These are phyloP conservation scores for Rattus rattus DNA, from an alignment of 2,113 vertebrate genomes.

Conservation along the genomic window DNA sequence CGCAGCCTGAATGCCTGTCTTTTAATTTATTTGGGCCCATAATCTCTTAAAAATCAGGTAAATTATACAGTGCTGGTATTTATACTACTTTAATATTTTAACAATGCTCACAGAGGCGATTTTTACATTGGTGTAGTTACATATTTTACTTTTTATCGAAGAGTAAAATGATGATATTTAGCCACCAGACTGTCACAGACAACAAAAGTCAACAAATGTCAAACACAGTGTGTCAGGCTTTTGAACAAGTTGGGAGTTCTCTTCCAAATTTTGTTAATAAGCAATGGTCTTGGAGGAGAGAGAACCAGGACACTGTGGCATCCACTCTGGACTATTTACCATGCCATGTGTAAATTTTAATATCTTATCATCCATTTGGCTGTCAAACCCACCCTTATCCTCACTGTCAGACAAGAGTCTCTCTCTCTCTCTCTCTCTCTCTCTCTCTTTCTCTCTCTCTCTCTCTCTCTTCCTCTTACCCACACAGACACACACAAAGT, in stretches of 20 bases:
- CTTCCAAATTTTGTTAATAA: background rate
- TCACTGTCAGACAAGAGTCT: background rate
- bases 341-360: background rate
- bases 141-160: background rate
- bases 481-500: background rate
- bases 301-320: background rate
- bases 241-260: background rate
- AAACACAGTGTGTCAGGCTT: background rate
- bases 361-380: background rate
- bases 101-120: background rate
- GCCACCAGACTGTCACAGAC: background rate
- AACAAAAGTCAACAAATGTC: background rate
- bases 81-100: background rate
- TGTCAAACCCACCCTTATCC: background rate
- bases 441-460: background rate
- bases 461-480: background rate
- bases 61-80: slow-evolving; percentile 5
- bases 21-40: background rate
- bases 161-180: background rate
- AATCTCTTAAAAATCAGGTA: slow-evolving; percentile 6
- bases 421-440: background rate
- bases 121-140: slow-evolving; percentile 5
- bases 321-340: background rate
- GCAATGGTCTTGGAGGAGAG: background rate
- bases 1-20: background rate